Evolutionary conservation across 2,113 vertebrate species (phyloP).

Genomic region (Catharus minimus): DNA sequence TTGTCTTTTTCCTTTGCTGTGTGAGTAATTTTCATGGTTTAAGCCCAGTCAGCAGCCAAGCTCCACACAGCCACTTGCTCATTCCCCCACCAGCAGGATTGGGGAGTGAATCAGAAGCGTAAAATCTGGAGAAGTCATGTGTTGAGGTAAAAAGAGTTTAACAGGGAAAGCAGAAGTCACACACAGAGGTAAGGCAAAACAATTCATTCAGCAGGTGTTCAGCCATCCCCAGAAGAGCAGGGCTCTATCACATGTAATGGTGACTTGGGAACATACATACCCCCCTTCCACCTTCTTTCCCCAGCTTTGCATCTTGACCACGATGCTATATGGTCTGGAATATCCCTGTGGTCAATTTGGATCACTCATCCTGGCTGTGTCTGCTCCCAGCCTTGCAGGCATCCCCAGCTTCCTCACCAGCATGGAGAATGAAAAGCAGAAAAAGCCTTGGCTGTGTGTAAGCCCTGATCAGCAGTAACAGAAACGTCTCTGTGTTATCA

Average conservation of each 20-base stretch:
- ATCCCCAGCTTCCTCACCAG: neutral
- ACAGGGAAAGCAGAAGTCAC: neutral
- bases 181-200: neutral
- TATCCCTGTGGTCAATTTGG: neutral
- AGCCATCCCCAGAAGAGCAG: neutral
- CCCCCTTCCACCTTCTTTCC: neutral
- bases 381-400: neutral
- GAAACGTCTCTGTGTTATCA: neutral
- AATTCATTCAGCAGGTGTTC: neutral
- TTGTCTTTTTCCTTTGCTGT: neutral
- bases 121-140: neutral
- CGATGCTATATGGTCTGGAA: neutral
- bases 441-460: neutral
- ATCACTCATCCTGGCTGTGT: neutral
- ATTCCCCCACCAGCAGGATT: neutral
- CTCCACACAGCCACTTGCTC: rapidly evolving
- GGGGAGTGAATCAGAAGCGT: neutral
- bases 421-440: neutral
- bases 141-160: neutral
- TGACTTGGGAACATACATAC: neutral
- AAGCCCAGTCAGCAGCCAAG: neutral
- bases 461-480: neutral
- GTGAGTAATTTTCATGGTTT: neutral
- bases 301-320: neutral
- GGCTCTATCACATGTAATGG: neutral